A percentile compares a stretch with the other conserved stretches of the same genome.
phyloP scores from a whole-genome alignment of 92 coral and sea anemone species.

The Chrysogorgia sp. region DNA sequence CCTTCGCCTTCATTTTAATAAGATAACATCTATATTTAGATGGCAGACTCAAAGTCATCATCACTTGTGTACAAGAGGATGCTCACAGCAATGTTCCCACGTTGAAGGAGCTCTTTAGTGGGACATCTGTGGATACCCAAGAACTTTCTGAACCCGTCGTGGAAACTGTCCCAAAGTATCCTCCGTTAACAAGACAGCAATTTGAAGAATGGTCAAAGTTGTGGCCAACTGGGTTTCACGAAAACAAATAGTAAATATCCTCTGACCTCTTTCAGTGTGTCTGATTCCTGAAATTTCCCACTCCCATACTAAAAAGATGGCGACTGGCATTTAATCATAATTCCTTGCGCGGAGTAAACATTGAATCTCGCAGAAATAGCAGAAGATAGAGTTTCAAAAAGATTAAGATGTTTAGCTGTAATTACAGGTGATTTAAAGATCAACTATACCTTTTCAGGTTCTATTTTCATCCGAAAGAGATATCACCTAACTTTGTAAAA shows the following conservation, averaged over 20 bases:
- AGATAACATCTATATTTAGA: not conserved
- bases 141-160: conserved; percentile 70
- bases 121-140: conserved; percentile 37
- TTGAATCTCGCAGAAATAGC: too few relatives aligned
- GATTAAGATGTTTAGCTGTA: too few relatives aligned
- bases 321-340: too few relatives aligned
- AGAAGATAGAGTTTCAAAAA: too few relatives aligned
- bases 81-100: not conserved
- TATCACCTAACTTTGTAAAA: too few relatives aligned
- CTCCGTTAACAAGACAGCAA: conserved; percentile 85
- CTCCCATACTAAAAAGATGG: not conserved
- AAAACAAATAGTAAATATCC: conserved; percentile 81
- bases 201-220: conserved; percentile 74
- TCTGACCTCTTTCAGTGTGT: not conserved
- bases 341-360: not conserved
- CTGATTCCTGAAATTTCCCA: not conserved
- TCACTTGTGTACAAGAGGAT: not conserved
- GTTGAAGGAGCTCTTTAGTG: conserved; percentile 12
- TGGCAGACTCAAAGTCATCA: conserved; percentile 18
- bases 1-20: not conserved
- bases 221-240: conserved; percentile 92
- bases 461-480: too few relatives aligned
- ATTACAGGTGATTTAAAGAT: too few relatives aligned
- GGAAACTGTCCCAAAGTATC: conserved; percentile 69
- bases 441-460: too few relatives aligned